Evolutionary conservation across 2,113 vertebrate genomes (phyloP).

Genomic region (Oncorhynchus gorbuscha): DNA sequence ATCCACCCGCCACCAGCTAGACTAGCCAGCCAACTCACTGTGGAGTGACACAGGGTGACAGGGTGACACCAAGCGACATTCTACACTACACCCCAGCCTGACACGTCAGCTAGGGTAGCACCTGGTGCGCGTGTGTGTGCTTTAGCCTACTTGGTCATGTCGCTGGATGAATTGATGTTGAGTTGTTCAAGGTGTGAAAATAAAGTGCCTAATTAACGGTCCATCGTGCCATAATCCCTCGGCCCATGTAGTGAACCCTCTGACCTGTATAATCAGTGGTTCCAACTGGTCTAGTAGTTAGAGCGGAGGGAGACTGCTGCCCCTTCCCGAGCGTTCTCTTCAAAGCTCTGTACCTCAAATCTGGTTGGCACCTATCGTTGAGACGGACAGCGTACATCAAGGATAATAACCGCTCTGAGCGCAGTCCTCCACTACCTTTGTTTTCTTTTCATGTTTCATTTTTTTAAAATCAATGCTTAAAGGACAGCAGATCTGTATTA

Average conservation of each 20-base stretch:
- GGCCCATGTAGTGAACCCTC: neutral
- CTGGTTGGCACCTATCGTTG: neutral
- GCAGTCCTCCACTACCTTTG: constrained; percentile 6
- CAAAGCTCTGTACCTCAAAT: neutral
- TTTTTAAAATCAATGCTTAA: too few species aligned
- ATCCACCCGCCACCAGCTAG: neutral
- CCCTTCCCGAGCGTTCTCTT: neutral
- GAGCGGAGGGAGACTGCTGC: neutral
- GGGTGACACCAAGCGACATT: neutral
- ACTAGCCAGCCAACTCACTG: neutral
- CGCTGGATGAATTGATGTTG: too few species aligned
- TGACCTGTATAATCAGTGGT: neutral
- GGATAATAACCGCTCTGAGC: constrained; percentile 33
- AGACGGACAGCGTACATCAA: neutral
- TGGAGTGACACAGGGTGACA: constrained; percentile 3
- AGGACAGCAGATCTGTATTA: neutral
- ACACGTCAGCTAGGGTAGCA: too few species aligned
- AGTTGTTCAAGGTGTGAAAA: neutral
- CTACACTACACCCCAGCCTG: neutral
- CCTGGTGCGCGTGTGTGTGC: too few species aligned
- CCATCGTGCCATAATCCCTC: neutral
- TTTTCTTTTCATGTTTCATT: constrained; percentile 49
- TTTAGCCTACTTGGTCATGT: too few species aligned
- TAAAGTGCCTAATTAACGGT: neutral
- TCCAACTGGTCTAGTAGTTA: neutral